Evolutionary conservation across 2,888 invertebrate species (phyloP).

Genomic region (Lasioglossum zephyrum): DNA sequence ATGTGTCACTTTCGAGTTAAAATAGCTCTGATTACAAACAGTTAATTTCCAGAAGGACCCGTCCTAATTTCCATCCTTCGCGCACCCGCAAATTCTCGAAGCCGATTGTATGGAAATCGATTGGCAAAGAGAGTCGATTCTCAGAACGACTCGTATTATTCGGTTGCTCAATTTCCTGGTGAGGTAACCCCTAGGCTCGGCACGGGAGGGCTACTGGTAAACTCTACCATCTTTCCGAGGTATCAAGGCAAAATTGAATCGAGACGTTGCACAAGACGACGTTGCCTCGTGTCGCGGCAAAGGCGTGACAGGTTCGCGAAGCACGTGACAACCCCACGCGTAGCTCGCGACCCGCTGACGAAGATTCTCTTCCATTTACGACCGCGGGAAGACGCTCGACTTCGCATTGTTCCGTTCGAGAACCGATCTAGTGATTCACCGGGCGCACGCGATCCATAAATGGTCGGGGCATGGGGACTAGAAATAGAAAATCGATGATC

Average conservation of each 20-base stretch:
- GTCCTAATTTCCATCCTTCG: background rate
- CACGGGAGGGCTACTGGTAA: background rate
- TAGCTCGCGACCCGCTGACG: background rate
- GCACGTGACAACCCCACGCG: background rate
- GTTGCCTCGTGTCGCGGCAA: background rate
- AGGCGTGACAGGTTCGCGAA: slow-evolving; percentile 11
- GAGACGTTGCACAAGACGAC: slow-evolving; percentile 9
- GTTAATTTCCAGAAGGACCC: no score
- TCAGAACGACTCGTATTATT: background rate
- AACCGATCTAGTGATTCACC: background rate
- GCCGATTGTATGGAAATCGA: background rate
- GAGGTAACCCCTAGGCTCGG: background rate
- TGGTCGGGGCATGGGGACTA: background rate
- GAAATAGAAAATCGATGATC: background rate
- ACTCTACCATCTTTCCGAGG: background rate
- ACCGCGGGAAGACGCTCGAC: slow-evolving; percentile 1
- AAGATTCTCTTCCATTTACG: slow-evolving; percentile 5
- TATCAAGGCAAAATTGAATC: background rate
- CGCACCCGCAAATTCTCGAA: background rate
- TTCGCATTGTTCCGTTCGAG: slow-evolving; percentile 6
- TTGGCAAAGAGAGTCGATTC: background rate
- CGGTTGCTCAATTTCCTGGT: slow-evolving; percentile 6
- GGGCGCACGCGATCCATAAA: background rate
- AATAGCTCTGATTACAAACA: no score
- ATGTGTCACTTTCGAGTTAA: no score